A percentile compares a stretch with the other conserved stretches of the same genome.
These are phyloP conservation scores for Anoura caudifer DNA, from an alignment of 2,113 vertebrate genomes.

Conservation along the genomic window DNA sequence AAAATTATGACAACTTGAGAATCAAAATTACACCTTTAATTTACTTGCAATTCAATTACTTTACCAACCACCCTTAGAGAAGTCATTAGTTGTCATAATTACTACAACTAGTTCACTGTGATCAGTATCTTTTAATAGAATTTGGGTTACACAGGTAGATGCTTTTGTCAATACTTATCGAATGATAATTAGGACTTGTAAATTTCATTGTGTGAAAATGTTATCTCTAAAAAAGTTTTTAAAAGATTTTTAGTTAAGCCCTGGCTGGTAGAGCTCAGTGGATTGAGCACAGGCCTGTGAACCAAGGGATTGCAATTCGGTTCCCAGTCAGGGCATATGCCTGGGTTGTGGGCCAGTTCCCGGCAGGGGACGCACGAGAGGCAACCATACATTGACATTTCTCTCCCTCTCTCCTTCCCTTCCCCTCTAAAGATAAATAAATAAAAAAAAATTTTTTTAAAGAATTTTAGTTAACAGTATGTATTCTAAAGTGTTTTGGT, in stretches of 20 bases:
- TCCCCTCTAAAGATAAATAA: too few relatives aligned
- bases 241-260: neutral
- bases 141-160: neutral
- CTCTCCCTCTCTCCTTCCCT: too few relatives aligned
- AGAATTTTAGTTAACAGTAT: neutral
- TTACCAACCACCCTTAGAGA: neutral
- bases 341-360: too few relatives aligned
- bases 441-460: neutral
- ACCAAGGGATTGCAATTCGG: too few relatives aligned
- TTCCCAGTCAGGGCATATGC: too few relatives aligned
- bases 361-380: too few relatives aligned
- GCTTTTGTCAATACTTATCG: neutral
- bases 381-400: too few relatives aligned
- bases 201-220: neutral
- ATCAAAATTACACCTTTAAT: neutral
- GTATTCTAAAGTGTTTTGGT: neutral
- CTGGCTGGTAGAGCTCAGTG: too few relatives aligned
- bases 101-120: neutral
- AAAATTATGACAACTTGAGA: neutral
- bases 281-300: too few relatives aligned
- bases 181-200: neutral
- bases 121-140: neutral
- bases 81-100: neutral
- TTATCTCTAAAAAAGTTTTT: neutral
- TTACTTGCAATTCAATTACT: constrained; percentile 12